These are phyloP conservation scores for Drosophila kepulauana DNA, from an alignment of 1,140 invertebrate species.

Conservation along the genomic window DNA sequence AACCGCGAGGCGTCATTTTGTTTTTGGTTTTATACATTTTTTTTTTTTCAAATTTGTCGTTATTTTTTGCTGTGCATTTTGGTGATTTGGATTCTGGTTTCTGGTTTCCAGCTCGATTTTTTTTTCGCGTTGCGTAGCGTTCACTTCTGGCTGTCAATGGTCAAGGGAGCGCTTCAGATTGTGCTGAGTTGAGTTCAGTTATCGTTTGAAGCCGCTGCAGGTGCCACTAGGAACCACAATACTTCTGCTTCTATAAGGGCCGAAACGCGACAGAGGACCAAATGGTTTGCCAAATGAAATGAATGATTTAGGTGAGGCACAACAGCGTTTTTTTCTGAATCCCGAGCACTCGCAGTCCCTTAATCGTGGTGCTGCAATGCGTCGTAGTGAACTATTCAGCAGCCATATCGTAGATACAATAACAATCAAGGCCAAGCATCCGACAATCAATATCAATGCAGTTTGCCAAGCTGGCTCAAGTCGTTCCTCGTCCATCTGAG, in stretches of 20 bases:
- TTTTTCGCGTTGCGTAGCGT: background rate
- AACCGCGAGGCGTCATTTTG: constrained; percentile 44
- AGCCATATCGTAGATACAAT: constrained; percentile 24
- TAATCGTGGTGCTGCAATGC: background rate
- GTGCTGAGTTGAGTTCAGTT: background rate
- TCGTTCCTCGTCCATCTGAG: background rate
- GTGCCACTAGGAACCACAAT: background rate
- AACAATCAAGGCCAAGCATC: background rate
- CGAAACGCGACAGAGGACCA: constrained; percentile 2
- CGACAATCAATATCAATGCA: constrained; percentile 1
- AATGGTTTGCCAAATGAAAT: constrained; percentile 31
- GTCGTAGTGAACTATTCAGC: constrained; percentile 16
- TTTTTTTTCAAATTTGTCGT: constrained; percentile 57
- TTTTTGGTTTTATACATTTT: constrained; percentile 9
- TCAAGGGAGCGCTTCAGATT: background rate
- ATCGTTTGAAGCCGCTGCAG: constrained; percentile 1
- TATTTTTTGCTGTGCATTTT: constrained; percentile 51
- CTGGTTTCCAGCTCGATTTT: constrained; percentile 10
- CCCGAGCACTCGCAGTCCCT: background rate
- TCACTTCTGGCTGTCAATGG: constrained; percentile 1
- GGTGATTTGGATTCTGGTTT: background rate
- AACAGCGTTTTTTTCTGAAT: background rate
- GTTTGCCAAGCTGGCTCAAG: constrained; percentile 5
- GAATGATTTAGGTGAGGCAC: constrained; percentile 22
- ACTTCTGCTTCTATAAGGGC: constrained; percentile 22